Conservation (phyloP, 2,113 vertebrate species). For the Pagrus major region DNA sequence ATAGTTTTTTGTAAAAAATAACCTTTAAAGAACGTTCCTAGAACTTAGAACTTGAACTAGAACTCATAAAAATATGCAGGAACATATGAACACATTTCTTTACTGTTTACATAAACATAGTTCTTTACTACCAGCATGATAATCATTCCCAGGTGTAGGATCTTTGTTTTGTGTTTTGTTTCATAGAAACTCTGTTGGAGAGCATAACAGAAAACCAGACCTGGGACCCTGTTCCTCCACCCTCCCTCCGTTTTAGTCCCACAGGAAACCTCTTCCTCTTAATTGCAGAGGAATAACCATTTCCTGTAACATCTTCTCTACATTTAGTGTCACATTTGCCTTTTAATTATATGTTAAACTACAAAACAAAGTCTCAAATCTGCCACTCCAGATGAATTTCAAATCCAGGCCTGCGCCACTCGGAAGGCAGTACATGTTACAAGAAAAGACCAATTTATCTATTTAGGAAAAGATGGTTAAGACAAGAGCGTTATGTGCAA, state of each 20-base stretch:
- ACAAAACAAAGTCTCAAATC: constrained; percentile 5
- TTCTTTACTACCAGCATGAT: background rate
- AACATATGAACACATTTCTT: background rate
- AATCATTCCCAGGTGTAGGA: background rate
- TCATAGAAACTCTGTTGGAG: background rate
- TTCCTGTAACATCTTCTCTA: constrained; percentile 49
- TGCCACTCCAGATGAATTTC: background rate
- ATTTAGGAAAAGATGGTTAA: background rate
- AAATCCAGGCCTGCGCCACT: background rate
- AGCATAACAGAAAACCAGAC: constrained; percentile 5
- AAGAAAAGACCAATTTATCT: background rate
- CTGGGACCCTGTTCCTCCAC: background rate
- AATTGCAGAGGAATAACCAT: constrained; percentile 49
- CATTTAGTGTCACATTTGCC: constrained; percentile 38
- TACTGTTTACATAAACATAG: background rate
- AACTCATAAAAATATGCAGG: background rate
- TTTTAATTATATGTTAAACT: constrained; percentile 28
- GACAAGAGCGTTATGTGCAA: background rate
- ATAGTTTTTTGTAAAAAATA: no score
- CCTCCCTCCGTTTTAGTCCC: constrained; percentile 2
- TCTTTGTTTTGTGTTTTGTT: constrained; percentile 2
- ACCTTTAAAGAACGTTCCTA: no score
- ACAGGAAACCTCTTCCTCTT: constrained; percentile 29
- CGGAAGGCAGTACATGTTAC: background rate
- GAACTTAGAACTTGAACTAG: no score